These are phyloP conservation scores for Lasiurus cinereus DNA, from an alignment of 2,113 vertebrate species.

Conservation along the genomic window DNA sequence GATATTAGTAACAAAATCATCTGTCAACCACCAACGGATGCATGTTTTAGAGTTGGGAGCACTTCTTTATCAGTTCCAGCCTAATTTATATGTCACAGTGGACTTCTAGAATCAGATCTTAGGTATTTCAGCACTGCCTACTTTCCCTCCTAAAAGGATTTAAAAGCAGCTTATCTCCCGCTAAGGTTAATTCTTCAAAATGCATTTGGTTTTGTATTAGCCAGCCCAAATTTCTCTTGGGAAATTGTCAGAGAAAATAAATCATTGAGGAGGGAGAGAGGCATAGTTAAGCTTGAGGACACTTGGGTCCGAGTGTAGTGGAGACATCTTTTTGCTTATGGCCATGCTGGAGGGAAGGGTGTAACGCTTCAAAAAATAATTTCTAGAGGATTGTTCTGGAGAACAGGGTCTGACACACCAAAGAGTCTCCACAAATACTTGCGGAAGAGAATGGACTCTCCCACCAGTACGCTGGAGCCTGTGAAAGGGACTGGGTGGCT, in stretches of 20 bases:
- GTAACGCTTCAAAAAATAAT: neutral
- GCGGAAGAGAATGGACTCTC: neutral
- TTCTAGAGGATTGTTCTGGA: neutral
- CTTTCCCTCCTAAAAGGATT: neutral
- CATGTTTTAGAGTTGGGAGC: neutral
- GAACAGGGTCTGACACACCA: neutral
- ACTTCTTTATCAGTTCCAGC: neutral
- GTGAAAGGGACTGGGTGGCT: neutral
- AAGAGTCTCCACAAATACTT: neutral
- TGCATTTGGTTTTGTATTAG: neutral
- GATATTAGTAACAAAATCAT: neutral
- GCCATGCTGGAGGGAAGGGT: neutral
- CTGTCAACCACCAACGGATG: neutral
- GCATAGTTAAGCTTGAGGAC: neutral
- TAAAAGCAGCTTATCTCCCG: neutral
- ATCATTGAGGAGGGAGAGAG: neutral
- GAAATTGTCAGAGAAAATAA: constrained; percentile 31
- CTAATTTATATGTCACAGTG: neutral
- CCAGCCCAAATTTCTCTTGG: neutral
- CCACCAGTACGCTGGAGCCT: neutral
- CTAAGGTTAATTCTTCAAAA: constrained; percentile 34
- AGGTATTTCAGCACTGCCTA: neutral
- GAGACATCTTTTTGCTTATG: neutral
- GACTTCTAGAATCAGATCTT: neutral
- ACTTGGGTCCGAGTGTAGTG: neutral